A percentile compares a stretch with the other conserved stretches of the same genome.
These are phyloP conservation scores for Pontoporia blainvillei DNA, from an alignment of 2,113 vertebrate species.

Conservation along the genomic window DNA sequence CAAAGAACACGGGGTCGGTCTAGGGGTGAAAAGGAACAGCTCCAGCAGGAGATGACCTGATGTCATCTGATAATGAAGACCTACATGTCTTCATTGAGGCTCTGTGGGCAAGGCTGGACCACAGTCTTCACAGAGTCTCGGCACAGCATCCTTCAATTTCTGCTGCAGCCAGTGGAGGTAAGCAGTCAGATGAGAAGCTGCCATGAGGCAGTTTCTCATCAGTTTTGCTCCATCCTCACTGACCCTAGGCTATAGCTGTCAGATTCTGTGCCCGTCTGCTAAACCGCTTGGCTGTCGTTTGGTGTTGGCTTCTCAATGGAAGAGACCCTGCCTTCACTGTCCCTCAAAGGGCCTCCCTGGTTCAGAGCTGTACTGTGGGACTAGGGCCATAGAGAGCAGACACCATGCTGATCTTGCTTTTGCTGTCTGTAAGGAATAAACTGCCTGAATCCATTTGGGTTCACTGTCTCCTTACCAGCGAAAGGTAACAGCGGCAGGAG, in stretches of 20 bases:
- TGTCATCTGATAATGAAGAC: background rate
- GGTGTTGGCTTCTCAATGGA: background rate
- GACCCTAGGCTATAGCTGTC: background rate
- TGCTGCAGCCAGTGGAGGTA: background rate
- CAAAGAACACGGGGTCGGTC: background rate
- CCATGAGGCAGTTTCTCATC: background rate
- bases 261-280: background rate
- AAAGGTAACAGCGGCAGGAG: background rate
- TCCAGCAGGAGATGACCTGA: accelerated
- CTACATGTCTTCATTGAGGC: accelerated
- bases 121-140: accelerated
- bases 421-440: background rate
- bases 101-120: accelerated
- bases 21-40: background rate
- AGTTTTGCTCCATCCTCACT: background rate
- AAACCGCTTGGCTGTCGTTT: background rate
- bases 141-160: background rate
- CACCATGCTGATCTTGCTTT: background rate
- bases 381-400: background rate
- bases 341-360: background rate
- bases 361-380: background rate
- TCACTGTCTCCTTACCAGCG: background rate
- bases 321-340: accelerated
- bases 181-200: background rate
- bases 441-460: background rate